Percentiles rank a stretch among this genome's conserved stretches.
phyloP scores from a whole-genome alignment of 2,113 vertebrate genomes.

The Tapirus terrestris region DNA sequence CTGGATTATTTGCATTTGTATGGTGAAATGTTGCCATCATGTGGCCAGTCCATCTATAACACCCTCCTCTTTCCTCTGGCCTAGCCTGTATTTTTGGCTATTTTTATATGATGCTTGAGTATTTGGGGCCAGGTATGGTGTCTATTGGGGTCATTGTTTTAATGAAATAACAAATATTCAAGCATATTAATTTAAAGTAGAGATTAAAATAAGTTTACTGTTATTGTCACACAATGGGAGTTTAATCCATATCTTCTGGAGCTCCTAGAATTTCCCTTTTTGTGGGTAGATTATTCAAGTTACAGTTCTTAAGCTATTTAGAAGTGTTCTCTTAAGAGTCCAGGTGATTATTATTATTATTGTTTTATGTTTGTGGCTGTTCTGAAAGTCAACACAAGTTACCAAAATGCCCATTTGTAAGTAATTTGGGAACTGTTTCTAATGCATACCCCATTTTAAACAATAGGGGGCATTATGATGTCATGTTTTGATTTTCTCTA shows the following conservation, averaged over 20 bases:
- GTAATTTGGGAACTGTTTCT: neutral
- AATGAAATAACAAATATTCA: neutral
- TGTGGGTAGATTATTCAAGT: neutral
- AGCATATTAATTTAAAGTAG: neutral
- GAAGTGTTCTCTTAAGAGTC: neutral
- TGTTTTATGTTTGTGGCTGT: neutral
- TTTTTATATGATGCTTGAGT: neutral
- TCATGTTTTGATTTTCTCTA: constrained; percentile 36
- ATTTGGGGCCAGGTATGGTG: neutral
- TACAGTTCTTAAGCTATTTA: neutral
- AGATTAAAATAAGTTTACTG: neutral
- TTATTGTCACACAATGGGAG: neutral
- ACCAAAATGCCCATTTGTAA: neutral
- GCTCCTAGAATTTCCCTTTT: neutral
- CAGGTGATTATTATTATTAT: neutral
- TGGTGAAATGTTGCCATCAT: constrained; percentile 82
- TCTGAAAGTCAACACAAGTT: neutral
- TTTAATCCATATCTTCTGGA: constrained; percentile 19
- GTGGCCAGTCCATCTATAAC: constrained; percentile 70
- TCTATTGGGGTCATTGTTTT: neutral
- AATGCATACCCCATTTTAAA: constrained; percentile 37
- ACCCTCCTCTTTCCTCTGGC: neutral
- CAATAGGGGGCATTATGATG: constrained; percentile 75
- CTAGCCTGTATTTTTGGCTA: neutral
- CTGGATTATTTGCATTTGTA: constrained; percentile 49